Evolutionary conservation across 2,797 vertebrate species (phyloP).

Genomic region (Cygnus olor): DNA sequence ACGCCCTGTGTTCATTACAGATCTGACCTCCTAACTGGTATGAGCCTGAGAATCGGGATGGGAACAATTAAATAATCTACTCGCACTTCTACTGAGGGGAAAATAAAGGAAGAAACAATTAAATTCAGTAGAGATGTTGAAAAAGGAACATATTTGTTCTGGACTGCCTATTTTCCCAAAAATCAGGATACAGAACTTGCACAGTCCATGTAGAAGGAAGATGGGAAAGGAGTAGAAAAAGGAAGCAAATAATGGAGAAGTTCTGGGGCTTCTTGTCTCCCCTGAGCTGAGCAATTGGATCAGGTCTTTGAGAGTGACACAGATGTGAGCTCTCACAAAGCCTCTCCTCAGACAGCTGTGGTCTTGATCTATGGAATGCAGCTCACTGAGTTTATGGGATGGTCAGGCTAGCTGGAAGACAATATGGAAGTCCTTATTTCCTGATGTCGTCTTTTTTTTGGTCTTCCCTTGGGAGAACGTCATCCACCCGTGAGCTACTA

Average conservation of each 20-base stretch:
- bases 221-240: neutral
- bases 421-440: neutral
- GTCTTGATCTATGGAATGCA: neutral
- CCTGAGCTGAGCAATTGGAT: neutral
- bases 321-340: neutral
- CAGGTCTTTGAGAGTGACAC: neutral
- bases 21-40: neutral
- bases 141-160: neutral
- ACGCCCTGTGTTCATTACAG: neutral
- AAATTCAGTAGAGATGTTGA: neutral
- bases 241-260: neutral
- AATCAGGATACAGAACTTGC: neutral
- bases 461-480: neutral
- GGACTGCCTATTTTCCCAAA: neutral
- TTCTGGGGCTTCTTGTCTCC: neutral
- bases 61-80: neutral
- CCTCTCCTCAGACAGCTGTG: neutral
- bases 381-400: neutral
- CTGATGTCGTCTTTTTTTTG: neutral
- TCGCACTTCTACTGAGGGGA: neutral
- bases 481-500: neutral
- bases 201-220: neutral
- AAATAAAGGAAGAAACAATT: neutral
- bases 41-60: neutral
- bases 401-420: neutral